These are phyloP conservation scores for Drosophila ercepeae DNA, from an alignment of 1,140 invertebrate species.

Conservation along the genomic window DNA sequence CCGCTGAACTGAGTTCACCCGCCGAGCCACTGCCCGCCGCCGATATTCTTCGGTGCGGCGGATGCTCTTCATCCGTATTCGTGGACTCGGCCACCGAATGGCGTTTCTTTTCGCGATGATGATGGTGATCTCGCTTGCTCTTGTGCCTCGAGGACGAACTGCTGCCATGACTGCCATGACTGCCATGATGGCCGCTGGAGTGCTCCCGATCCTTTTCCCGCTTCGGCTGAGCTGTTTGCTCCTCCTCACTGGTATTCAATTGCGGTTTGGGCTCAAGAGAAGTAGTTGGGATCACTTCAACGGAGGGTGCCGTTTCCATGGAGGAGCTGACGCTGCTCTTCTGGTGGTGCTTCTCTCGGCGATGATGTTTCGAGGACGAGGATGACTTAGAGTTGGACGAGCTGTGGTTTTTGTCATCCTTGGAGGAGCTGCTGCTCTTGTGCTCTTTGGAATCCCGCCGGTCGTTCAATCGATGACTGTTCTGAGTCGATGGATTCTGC, in stretches of 20 bases:
- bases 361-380: constrained; percentile 65
- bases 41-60: constrained; percentile 55
- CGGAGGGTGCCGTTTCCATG: constrained; percentile 21
- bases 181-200: constrained; percentile 56
- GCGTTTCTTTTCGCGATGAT: constrained; percentile 79
- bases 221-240: constrained; percentile 45
- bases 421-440: constrained; percentile 39
- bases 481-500: constrained; percentile 19
- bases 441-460: constrained; percentile 85
- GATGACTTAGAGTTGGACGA: constrained; percentile 41
- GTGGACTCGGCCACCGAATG: constrained; percentile 73
- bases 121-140: constrained; percentile 75
- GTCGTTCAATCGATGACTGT: constrained; percentile 53
- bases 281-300: constrained; percentile 15
- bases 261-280: constrained; percentile 12
- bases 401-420: constrained; percentile 55
- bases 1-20: constrained; percentile 57
- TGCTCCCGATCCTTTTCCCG: constrained; percentile 37
- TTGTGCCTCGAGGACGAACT: constrained; percentile 65
- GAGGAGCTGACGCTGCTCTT: constrained; percentile 38
- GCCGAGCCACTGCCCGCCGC: constrained; percentile 53
- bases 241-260: constrained; percentile 67
- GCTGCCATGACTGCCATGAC: constrained; percentile 55
- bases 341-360: constrained; percentile 59
- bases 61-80: constrained; percentile 71